Evolutionary conservation across 2,113 vertebrate species (phyloP).

Genomic region (Archilochus colubris): DNA sequence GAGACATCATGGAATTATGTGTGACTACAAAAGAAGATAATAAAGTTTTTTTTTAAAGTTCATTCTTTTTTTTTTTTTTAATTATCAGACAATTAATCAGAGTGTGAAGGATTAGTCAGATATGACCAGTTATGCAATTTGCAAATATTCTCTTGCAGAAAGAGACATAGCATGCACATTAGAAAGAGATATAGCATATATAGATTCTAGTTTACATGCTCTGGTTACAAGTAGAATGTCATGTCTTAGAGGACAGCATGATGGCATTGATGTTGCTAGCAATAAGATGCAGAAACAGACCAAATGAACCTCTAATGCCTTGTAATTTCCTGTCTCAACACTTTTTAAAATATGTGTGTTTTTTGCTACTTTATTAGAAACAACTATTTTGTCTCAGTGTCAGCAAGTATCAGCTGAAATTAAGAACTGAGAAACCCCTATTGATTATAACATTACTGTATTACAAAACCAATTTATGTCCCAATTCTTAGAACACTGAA

Average conservation of each 20-base stretch:
- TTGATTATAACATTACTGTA: conserved; percentile 48
- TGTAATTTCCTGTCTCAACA: background rate
- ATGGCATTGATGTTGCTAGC: background rate
- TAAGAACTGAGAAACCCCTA: conserved; percentile 41
- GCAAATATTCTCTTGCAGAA: conserved; percentile 18
- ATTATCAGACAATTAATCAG: conserved; percentile 37
- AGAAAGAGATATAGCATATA: background rate
- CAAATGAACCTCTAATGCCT: background rate
- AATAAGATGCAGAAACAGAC: conserved; percentile 17
- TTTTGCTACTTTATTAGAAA: background rate
- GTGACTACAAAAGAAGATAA: background rate
- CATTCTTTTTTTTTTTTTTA: background rate
- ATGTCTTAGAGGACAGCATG: background rate
- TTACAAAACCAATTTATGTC: conserved; percentile 20
- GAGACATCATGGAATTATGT: background rate
- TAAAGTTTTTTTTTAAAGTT: conserved; percentile 39
- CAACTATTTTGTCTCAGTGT: background rate
- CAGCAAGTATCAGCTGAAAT: conserved; percentile 8
- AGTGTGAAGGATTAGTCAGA: conserved; percentile 29
- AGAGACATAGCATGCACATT: background rate
- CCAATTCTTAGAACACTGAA: background rate
- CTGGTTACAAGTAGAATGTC: conserved; percentile 1
- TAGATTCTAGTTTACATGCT: background rate
- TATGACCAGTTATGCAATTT: conserved; percentile 28
- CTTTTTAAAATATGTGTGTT: conserved; percentile 9